Evolutionary conservation across 1,140 invertebrate species (phyloP), one percentile per base, ranked within the genome.

Genomic region (Thaumatotibia leucotreta): DNA sequence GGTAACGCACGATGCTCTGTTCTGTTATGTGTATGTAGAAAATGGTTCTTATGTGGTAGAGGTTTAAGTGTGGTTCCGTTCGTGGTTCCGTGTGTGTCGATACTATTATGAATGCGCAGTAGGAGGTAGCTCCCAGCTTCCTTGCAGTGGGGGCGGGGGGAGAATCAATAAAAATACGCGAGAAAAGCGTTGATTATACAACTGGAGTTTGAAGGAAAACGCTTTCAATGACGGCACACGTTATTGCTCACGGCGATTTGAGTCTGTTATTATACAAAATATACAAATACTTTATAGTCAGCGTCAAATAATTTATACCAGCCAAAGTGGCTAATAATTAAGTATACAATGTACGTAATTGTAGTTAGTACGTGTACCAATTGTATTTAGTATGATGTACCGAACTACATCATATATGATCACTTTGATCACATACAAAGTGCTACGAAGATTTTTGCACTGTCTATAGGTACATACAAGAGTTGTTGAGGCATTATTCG

Each of bases 121-220:
- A 89, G 86, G 88, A 89, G 88, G 85, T 74, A 84, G 83, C 84
- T 80, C 78, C 84, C 84, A 79, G 83, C 84, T 88, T 86, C 86
- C 83, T 85, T 72, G 73, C 70, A 72, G 79, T 76, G 78, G 83
- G 72, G 66, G 74, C n/a, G n/a, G 65, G 63, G 75, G 80, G 79
- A 69, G 87, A 88, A 90, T 90, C 88, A 90, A 90, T 90, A 90
- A 90, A 88, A 89, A 89, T 89, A 89, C 83, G 86, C 85, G 84
- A 86, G 83, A 85, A 88, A 84, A 88, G 80, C 85, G 86, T 88
- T 90, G 88, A 88, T 90, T 87, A 86, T 86, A 86, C 84, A 83
- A 88, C 83, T 80, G 79, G 79, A 86, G 80, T 87, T 82, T 77
- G 74, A 72, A 72, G 78, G 74, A 75, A 82, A 81, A 79, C 75